Evolutionary conservation across 2,797 vertebrate species (phyloP).

Genomic region (Oreochromis grahami): DNA sequence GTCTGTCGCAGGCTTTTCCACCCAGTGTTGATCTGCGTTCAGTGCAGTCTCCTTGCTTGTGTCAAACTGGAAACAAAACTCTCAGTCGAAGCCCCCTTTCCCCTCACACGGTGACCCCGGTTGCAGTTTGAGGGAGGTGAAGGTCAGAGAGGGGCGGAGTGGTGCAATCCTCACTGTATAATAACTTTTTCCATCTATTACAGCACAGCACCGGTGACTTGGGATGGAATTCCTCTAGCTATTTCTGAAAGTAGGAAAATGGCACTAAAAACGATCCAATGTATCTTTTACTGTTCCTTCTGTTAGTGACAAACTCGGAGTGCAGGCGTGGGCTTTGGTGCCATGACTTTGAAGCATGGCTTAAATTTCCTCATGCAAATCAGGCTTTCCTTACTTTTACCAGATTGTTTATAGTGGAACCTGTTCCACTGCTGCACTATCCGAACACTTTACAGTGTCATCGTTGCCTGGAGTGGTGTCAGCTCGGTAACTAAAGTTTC

Average conservation of each 20-base stretch:
- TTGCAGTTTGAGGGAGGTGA: slow-evolving; percentile 8
- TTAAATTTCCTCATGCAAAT: slow-evolving; percentile 42
- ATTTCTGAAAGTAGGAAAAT: slow-evolving; percentile 62
- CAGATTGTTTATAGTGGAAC: slow-evolving; percentile 44
- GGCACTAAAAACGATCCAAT: slow-evolving; percentile 49
- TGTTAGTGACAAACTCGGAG: slow-evolving; percentile 1
- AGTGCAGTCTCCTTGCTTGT: not conserved
- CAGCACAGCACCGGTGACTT: slow-evolving; percentile 33
- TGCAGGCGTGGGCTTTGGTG: slow-evolving; percentile 7
- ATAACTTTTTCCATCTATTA: slow-evolving; percentile 54
- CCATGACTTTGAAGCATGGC: slow-evolving; percentile 8
- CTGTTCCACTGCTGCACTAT: slow-evolving; percentile 19
- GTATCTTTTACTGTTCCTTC: slow-evolving; percentile 1
- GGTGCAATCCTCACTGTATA: slow-evolving; percentile 57
- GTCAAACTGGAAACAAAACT: slow-evolving; percentile 39
- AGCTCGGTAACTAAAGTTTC: not conserved
- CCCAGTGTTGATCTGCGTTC: slow-evolving; percentile 27
- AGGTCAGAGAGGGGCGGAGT: slow-evolving; percentile 30
- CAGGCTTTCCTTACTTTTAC: slow-evolving; percentile 23
- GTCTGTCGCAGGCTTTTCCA: slow-evolving; percentile 23
- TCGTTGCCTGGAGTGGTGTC: not conserved
- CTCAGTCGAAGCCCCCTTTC: slow-evolving; percentile 30
- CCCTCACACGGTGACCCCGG: slow-evolving; percentile 28
- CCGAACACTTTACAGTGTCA: not conserved
- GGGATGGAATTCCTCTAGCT: slow-evolving; percentile 50